Conservation (phyloP, 2,888 invertebrate genomes). For the Spisula subtruncata region DNA sequence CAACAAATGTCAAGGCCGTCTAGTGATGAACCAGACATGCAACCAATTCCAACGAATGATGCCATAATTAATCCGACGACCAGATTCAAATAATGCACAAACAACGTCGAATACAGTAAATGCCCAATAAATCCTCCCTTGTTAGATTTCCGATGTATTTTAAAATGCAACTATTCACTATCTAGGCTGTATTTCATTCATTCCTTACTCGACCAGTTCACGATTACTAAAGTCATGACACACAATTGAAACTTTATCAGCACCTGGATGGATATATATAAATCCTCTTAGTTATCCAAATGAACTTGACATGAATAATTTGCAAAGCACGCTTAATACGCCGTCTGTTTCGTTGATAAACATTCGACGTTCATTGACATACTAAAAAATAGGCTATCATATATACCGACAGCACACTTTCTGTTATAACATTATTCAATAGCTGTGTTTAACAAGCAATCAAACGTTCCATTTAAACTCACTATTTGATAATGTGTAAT, state of each 20-base stretch:
- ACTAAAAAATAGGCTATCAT: no score
- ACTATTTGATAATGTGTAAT: not conserved
- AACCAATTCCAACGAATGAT: conserved; percentile 82
- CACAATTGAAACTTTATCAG: not conserved
- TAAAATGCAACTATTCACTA: not conserved
- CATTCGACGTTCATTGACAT: not conserved
- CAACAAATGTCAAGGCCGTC: conserved; percentile 86
- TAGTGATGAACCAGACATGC: conserved; percentile 85
- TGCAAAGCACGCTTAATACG: not conserved
- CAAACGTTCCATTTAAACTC: not conserved
- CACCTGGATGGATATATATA: no score
- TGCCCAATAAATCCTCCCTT: not conserved
- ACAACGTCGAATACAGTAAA: not conserved
- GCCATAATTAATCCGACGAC: conserved; percentile 72
- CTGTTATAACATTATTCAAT: not conserved
- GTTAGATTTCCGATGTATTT: not conserved
- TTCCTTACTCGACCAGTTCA: not conserved
- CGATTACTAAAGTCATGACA: not conserved
- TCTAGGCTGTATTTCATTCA: not conserved
- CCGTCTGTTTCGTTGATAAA: not conserved
- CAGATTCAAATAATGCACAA: not conserved
- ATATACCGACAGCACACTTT: not conserved
- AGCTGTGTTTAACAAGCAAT: not conserved
- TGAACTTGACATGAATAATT: not conserved
- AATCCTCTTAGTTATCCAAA: not conserved